Evolutionary conservation across 2,797 vertebrate genomes (phyloP), one percentile per base, ranked within the genome.

Genomic region (Sphenodon punctatus): DNA sequence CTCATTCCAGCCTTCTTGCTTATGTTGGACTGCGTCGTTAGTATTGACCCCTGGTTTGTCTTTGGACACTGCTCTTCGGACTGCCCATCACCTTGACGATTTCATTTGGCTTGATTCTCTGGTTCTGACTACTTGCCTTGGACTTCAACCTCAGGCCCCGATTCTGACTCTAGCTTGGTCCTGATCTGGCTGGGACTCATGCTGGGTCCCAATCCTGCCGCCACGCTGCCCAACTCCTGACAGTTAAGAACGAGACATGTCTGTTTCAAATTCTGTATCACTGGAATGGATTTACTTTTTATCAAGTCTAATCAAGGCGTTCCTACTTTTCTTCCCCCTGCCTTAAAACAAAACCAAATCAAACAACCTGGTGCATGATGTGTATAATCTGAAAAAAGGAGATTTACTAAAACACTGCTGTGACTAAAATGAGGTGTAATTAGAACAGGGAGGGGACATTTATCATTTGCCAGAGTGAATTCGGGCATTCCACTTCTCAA

Each of bases 371-470:
- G 16, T 67, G 8, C 63, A 70, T 73, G 78, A 55, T 67, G 80
- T 84, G 82, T 51, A 23, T 20, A 63, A 86, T 46, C 88, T 88
- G 88, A 58, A 88, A 58, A 88, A 91, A 90, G 85, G 85, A 90
- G 90, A 92, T 92, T 91, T 88, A 86, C 78, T 87, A 85, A 80
- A n/a, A 68, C 84, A 78, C 86, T 1, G 17, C 89, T 77, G 89
- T 86, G 90, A 91, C 87, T 89, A 80, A 92, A 86, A 85, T 80
- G 49, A 90, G 74, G 88, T 84, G 88, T 88, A 91, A 92, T 94
- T 93, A 93, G 90, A 84, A 87, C 74, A 90, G 84, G 87, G 89
- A 88, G 91, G 85, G 88, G 89, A 84, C 86, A 91, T 92, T 93
- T 82, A 92, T 93, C 92, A 90, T 88, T 88, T 88, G 90, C 89